Evolutionary conservation across 2,113 vertebrate genomes (phyloP), one percentile per base, ranked within the genome.

Genomic region (Chauna torquata): DNA sequence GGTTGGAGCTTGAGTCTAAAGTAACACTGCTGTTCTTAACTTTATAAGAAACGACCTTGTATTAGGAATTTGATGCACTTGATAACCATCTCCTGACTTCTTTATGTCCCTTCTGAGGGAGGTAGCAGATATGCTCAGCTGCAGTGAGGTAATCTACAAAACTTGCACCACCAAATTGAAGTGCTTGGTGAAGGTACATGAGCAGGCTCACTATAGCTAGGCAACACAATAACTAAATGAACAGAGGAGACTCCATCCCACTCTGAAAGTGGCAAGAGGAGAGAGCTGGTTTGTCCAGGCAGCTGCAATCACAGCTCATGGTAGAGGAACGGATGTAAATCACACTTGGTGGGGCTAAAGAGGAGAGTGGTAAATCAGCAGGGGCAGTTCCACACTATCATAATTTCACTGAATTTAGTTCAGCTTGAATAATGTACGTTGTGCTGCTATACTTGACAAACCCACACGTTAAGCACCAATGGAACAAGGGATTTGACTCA

Each of bases 401-500:
- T 36, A 59, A 8, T 75, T 90, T 68, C 40, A 38, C 34, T 65
- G 36, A 40, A 82, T 11, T 71, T 22, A 16, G 22, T 4, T 82
- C 72, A 76, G 44, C 44, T 94, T 77, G 64, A 58, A 86, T 17
- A 19, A 12, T 64, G 61, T 16, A 18, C 54, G 11, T 0, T 0
- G 42, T 0, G 1, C 16, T 70, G 50, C 52, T 30, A 65, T 52
- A n/a, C 58, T 76, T 0, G 0, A 38, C 93, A 96, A 66, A 85
- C 20, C 54, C 27, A 4, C 25, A 20, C 0, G 1, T 57, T 90
- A 82, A 87, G 36, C 65, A 20, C 76, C 80, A 72, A 10, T n/a
- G 52, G 92, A 93, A 80, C 77, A n/a, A 80, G 80, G 83, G 84
- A 96, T 92, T 91, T 82, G 86, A 82, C 72, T 91, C 54, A 23